These are phyloP conservation scores for Salvelinus namaycush DNA, from an alignment of 2,113 vertebrate genomes.

Conservation along the genomic window DNA sequence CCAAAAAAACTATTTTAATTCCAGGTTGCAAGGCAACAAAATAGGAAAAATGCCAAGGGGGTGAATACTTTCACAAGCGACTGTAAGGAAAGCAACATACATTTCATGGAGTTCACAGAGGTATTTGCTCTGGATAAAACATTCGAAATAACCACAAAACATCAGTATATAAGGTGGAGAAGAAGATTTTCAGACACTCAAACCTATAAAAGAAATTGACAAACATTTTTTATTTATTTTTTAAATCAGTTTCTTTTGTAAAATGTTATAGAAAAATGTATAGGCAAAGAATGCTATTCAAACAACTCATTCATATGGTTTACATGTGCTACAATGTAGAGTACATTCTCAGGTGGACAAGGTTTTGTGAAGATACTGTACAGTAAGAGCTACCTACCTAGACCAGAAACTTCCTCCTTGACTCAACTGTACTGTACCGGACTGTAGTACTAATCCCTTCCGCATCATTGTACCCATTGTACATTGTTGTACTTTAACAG, in stretches of 20 bases:
- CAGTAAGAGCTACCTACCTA: neutral
- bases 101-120: neutral
- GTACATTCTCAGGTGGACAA: conserved; percentile 41
- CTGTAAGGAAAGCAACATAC: conserved; percentile 10
- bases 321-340: conserved; percentile 46
- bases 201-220: too few relatives aligned
- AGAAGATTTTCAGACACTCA: conserved; percentile 11
- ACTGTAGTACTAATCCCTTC: conserved; percentile 52
- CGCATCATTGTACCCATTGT: neutral
- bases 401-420: neutral
- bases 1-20: too few relatives aligned
- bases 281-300: neutral
- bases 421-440: neutral
- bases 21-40: too few relatives aligned
- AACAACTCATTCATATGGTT: neutral
- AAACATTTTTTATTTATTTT: too few relatives aligned
- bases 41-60: too few relatives aligned
- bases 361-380: neutral
- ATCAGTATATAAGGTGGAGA: too few relatives aligned
- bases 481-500: conserved; percentile 40
- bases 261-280: neutral
- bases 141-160: too few relatives aligned
- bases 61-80: too few relatives aligned
- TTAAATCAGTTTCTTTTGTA: too few relatives aligned
- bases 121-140: too few relatives aligned